A percentile compares a stretch with the other conserved stretches of the same genome.
phyloP scores from a whole-genome alignment of 1,140 invertebrate genomes.

The Mactra quadrangularis region DNA sequence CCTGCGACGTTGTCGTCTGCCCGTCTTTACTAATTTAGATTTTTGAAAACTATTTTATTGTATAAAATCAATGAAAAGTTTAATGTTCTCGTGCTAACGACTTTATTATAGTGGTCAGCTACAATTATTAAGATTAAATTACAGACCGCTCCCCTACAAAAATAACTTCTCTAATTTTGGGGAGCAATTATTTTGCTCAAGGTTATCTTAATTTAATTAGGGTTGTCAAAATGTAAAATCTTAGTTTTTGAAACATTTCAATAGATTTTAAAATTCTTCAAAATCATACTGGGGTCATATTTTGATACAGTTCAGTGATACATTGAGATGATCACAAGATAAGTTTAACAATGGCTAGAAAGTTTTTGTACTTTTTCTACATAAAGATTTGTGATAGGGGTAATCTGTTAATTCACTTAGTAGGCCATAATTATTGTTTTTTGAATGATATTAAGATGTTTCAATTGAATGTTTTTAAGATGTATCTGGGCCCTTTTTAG shows the following conservation, averaged over 20 bases:
- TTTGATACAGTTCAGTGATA: no score
- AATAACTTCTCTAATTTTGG: not conserved
- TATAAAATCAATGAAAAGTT: constrained; percentile 31
- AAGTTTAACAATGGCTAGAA: no score
- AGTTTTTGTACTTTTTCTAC: no score
- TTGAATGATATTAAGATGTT: no score
- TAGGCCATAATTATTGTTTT: no score
- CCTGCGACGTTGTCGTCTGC: not conserved
- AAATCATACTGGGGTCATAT: not conserved
- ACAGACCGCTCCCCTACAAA: constrained; percentile 17
- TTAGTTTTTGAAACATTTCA: not conserved
- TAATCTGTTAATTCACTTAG: no score
- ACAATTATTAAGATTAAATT: constrained; percentile 49
- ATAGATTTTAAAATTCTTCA: not conserved
- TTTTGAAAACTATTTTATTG: constrained; percentile 34
- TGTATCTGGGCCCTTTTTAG: no score
- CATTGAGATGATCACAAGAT: no score
- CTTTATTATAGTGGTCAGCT: constrained; percentile 1
- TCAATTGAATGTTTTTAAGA: no score
- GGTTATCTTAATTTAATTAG: constrained; percentile 28
- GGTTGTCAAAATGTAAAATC: not conserved
- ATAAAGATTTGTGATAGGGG: no score
- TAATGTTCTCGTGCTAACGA: constrained; percentile 34
- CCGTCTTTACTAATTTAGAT: not conserved
- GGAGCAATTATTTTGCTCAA: constrained; percentile 19